Evolutionary conservation across 2,888 invertebrate species (phyloP).

Genomic region (Auanema sp.): DNA sequence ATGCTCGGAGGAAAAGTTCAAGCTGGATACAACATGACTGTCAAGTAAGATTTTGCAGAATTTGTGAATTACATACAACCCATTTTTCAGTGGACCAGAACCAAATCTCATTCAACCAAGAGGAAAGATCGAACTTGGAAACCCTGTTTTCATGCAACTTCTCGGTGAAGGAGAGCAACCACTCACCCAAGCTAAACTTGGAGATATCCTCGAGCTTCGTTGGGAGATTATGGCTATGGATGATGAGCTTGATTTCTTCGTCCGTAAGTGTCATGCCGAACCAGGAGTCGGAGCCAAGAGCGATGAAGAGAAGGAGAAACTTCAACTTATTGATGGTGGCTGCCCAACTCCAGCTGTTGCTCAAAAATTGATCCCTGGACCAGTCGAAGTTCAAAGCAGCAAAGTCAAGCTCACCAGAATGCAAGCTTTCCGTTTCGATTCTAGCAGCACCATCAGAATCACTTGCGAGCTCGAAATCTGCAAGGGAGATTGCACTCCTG

Average conservation of each 20-base stretch:
- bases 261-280: conserved; percentile 62
- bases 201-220: conserved; percentile 62
- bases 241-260: conserved; percentile 64
- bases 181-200: conserved; percentile 58
- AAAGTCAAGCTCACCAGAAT: conserved; percentile 44
- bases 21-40: conserved; percentile 60
- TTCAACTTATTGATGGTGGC: conserved; percentile 61
- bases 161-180: conserved; percentile 49
- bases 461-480: conserved; percentile 63
- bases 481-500: conserved; percentile 60
- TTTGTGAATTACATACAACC: conserved; percentile 5
- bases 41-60: conserved; percentile 36
- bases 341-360: conserved; percentile 64
- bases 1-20: conserved; percentile 61
- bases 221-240: conserved; percentile 65
- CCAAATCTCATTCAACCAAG: conserved; percentile 62
- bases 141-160: conserved; percentile 64
- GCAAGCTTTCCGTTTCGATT: conserved; percentile 64
- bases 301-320: conserved; percentile 44
- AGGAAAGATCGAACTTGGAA: conserved; percentile 64
- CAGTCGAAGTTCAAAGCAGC: conserved; percentile 47
- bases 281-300: conserved; percentile 44
- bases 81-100: conserved; percentile 56
- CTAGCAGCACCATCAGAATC: conserved; percentile 55
- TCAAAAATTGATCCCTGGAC: conserved; percentile 61